Conservation (phyloP, 2,113 vertebrate species). For the Catagonus wagneri region DNA sequence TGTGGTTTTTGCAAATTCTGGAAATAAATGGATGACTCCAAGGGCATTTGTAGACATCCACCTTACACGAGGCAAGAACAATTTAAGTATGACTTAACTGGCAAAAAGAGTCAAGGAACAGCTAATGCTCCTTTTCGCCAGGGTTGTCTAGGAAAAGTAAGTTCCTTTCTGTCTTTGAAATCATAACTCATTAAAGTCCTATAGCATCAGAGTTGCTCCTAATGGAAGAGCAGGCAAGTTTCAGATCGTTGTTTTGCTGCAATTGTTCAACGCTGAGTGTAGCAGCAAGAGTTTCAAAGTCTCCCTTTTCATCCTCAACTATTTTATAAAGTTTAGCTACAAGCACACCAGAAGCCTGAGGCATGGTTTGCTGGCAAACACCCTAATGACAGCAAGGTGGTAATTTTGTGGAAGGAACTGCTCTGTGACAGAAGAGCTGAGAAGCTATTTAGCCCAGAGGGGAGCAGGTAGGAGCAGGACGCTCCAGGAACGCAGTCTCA, state of each 20-base stretch:
- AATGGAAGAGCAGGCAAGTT: constrained; percentile 57
- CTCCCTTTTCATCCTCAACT: constrained; percentile 56
- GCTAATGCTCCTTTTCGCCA: background rate
- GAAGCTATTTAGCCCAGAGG: constrained; percentile 74
- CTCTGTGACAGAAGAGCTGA: constrained; percentile 6
- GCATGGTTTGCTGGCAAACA: constrained; percentile 66
- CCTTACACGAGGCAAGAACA: background rate
- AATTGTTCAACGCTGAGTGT: constrained; percentile 10
- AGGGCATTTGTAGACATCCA: constrained; percentile 45
- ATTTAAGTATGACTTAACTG: constrained; percentile 35
- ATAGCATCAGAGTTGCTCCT: background rate
- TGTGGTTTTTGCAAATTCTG: constrained; percentile 66
- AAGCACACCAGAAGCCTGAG: constrained; percentile 55
- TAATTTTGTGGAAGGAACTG: constrained; percentile 55
- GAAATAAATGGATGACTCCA: constrained; percentile 24
- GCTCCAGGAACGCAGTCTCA: constrained; percentile 56
- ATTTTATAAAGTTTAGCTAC: constrained; percentile 65
- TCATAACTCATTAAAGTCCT: constrained; percentile 36
- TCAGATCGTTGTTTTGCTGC: constrained; percentile 17
- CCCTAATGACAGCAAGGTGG: constrained; percentile 48
- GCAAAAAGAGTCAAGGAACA: background rate
- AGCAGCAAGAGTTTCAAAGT: constrained; percentile 40
- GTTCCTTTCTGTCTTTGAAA: constrained; percentile 60
- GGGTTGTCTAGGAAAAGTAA: constrained; percentile 18
- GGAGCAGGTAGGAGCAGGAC: constrained; percentile 55